Evolutionary conservation across 2,797 vertebrate species (phyloP).

Genomic region (Salarias fasciatus): DNA sequence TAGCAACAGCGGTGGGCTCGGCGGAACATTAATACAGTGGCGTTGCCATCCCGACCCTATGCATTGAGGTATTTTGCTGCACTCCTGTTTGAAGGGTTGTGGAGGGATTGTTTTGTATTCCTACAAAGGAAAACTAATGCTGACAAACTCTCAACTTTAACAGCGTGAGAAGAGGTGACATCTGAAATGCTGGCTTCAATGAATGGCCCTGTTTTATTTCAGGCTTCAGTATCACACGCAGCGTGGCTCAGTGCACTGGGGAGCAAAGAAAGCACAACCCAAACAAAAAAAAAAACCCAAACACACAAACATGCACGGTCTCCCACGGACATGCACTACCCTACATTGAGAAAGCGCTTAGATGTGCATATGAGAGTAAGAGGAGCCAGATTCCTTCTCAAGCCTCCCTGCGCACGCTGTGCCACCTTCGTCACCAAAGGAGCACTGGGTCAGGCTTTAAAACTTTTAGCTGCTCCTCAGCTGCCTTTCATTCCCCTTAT

Average conservation of each 20-base stretch:
- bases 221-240: constrained; percentile 54
- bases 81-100: background rate
- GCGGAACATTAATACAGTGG: constrained; percentile 8
- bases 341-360: constrained; percentile 56
- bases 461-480: constrained; percentile 58
- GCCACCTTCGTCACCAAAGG: constrained; percentile 63
- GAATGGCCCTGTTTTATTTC: constrained; percentile 9
- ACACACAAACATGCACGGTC: constrained; percentile 11
- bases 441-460: constrained; percentile 64
- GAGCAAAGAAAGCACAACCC: constrained; percentile 54
- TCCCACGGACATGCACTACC: no score
- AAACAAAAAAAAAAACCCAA: constrained; percentile 45
- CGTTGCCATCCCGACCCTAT: constrained; percentile 20
- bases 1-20: constrained; percentile 4
- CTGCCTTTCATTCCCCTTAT: constrained; percentile 52
- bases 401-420: constrained; percentile 49
- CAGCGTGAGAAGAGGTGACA: constrained; percentile 48
- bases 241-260: constrained; percentile 43
- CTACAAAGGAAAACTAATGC: constrained; percentile 44
- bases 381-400: constrained; percentile 65
- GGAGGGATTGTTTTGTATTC: constrained; percentile 25
- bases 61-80: constrained; percentile 21
- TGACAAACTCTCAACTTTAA: constrained; percentile 52
- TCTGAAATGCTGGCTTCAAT: constrained; percentile 60
- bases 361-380: constrained; percentile 76